phyloP scores from a whole-genome alignment of 2,797 vertebrate genomes.

The Alosa sapidissima region DNA sequence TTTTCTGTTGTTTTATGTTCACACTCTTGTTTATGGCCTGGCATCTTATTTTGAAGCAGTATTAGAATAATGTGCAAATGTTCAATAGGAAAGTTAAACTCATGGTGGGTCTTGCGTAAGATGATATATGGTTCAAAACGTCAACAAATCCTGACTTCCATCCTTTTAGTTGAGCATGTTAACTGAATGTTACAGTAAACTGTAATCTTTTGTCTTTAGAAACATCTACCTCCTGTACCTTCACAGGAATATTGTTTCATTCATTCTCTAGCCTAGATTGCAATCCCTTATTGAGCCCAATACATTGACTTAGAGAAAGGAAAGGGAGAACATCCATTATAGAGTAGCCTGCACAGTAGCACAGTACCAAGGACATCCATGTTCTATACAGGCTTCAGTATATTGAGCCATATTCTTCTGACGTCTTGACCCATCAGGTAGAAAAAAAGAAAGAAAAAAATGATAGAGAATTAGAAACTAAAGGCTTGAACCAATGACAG shows the following conservation, averaged over 20 bases:
- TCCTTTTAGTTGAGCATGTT: not conserved
- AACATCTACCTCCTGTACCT: not conserved
- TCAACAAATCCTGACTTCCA: not conserved
- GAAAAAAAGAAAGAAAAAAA: slow-evolving; percentile 45
- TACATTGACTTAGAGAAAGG: not conserved
- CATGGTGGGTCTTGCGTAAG: slow-evolving; percentile 39
- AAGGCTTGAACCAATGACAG: slow-evolving; percentile 65
- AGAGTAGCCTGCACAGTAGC: not conserved
- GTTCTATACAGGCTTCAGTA: not conserved
- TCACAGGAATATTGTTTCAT: not conserved
- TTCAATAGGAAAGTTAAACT: slow-evolving; percentile 54
- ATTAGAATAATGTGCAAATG: slow-evolving; percentile 55
- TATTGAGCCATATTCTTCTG: slow-evolving; percentile 24
- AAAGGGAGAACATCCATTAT: not conserved
- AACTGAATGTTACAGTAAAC: not conserved
- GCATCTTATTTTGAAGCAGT: slow-evolving; percentile 47
- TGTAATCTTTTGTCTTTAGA: not conserved
- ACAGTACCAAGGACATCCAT: not conserved
- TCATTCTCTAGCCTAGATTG: not conserved
- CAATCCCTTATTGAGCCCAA: not conserved
- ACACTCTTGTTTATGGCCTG: slow-evolving; percentile 37
- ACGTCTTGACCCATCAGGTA: slow-evolving; percentile 50
- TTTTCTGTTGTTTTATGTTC: slow-evolving; percentile 34
- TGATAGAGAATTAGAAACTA: slow-evolving; percentile 62
- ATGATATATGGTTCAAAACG: not conserved